phyloP scores from a whole-genome alignment of 2,797 vertebrate genomes.

The Sphaeramia orbicularis region DNA sequence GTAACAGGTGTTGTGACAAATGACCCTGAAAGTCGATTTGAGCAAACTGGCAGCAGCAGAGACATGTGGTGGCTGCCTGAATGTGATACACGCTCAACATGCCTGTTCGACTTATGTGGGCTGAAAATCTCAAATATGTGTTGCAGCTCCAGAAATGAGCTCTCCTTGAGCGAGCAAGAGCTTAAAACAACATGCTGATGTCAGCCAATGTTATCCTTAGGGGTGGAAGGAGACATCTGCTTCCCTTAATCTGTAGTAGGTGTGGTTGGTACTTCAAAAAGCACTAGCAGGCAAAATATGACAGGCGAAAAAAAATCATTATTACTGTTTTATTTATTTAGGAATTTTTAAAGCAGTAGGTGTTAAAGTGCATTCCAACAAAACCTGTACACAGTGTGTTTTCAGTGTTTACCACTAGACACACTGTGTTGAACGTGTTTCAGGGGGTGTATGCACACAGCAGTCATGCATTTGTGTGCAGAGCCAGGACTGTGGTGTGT shows the following conservation, averaged over 20 bases:
- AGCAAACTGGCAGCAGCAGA: conserved; percentile 36
- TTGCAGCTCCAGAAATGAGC: conserved; percentile 44
- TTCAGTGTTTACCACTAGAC: conserved; percentile 13
- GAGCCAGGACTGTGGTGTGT: no score
- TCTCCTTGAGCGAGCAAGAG: conserved; percentile 22
- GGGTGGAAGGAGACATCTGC: conserved; percentile 50
- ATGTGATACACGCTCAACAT: conserved; percentile 38
- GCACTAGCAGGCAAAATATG: conserved; percentile 31
- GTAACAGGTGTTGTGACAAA: conserved; percentile 14
- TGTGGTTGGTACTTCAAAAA: conserved; percentile 46
- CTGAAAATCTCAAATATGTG: conserved; percentile 47
- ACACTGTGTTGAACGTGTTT: conserved; percentile 4
- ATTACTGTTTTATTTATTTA: conserved; percentile 29
- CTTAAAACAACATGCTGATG: conserved; percentile 46
- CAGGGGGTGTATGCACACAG: no score
- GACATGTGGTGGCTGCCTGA: conserved; percentile 30
- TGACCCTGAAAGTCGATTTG: conserved; percentile 34
- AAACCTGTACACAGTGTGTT: neutral
- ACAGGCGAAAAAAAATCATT: conserved; percentile 15
- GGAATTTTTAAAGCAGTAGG: conserved; percentile 12
- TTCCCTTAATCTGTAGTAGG: conserved; percentile 53
- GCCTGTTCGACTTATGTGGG: conserved; percentile 44
- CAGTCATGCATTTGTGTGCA: no score
- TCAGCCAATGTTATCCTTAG: conserved; percentile 53
- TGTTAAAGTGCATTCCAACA: conserved; percentile 20